Base-by-base conservation (phyloP, 2,888 invertebrate genomes). In the Resseliella maxima region DNA sequence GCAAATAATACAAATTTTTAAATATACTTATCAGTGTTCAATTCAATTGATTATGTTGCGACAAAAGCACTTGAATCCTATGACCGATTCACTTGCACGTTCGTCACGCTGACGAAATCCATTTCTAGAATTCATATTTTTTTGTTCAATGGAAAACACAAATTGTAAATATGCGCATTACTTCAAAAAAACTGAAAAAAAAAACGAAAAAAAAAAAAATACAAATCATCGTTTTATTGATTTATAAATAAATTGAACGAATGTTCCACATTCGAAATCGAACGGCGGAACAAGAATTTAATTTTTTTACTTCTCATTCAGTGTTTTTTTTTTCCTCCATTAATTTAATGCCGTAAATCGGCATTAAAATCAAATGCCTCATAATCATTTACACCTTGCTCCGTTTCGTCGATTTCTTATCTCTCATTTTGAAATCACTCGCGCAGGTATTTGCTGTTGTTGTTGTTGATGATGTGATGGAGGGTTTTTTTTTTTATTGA, bases 301-400 rank as follows among this genome's bases (percentile, higher is more conserved):
- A 59, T 6, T n/a, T 24, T 24, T 24, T 5, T 59, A 72, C 15
- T 1, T 5, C n/a, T 24, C 31, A 31, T 72, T 72, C 72, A 31
- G n/a, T n/a, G n/a, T 6, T n/a, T 24, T 24, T 24, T 5, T 59
- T 31, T 5, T 1, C 6, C n/a, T 24, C 31, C 6, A 31, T 72
- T 35, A 31, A 72, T 72, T 59, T 59, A 59, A 59, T 59, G 59
- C 27, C 15, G 59, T 59, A 59, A 72, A 31, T 72, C 72, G 72
- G 72, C 72, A 72, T 72, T 72, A 35, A 72, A 72, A 72, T 72
- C 72, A 72, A 72, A 72, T 31, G 72, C 31, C 12, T 72, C 72
- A 72, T 72, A 72, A 72, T 72, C 72, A 72, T 72, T 72, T 72
- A 72, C 72, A 72, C 72, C 72, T 72, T 72, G 72, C 72, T 72